These are phyloP conservation scores for Lysiphlebus fabarum DNA, from an alignment of 1,140 invertebrate genomes.

Conservation along the genomic window DNA sequence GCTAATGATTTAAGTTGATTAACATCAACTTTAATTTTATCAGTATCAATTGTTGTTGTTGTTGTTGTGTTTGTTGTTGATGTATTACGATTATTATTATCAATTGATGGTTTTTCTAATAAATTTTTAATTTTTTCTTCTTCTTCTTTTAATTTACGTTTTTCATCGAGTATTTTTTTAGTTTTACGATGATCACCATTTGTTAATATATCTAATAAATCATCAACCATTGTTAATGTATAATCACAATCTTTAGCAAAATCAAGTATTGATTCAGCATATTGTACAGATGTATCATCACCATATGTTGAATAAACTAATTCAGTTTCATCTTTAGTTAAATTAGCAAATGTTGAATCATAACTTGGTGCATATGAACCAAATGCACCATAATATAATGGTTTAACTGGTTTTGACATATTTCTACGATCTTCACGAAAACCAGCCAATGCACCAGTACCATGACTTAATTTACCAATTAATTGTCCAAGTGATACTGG, in stretches of 20 bases:
- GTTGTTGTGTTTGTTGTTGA: slow-evolving; percentile 40
- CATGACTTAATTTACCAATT: slow-evolving; percentile 80
- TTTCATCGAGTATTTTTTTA: slow-evolving; percentile 65
- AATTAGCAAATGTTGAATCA: slow-evolving; percentile 91
- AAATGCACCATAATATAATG: slow-evolving; percentile 91
- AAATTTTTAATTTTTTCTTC: slow-evolving; percentile 61
- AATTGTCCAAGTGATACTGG: slow-evolving; percentile 78
- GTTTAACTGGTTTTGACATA: slow-evolving; percentile 82
- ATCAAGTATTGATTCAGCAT: slow-evolving; percentile 80
- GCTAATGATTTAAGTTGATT: slow-evolving; percentile 69
- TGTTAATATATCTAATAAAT: slow-evolving; percentile 78
- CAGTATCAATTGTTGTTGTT: slow-evolving; percentile 65
- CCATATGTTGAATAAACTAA: slow-evolving; percentile 89
- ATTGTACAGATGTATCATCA: slow-evolving; percentile 81
- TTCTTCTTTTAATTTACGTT: slow-evolving; percentile 61
- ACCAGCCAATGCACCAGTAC: slow-evolving; percentile 67
- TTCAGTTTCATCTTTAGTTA: slow-evolving; percentile 91
- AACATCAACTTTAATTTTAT: slow-evolving; percentile 68
- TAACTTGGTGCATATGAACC: slow-evolving; percentile 92
- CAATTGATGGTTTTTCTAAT: slow-evolving; percentile 55
- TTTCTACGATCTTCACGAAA: slow-evolving; percentile 88
- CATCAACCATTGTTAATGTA: slow-evolving; percentile 78
- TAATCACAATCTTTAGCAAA: slow-evolving; percentile 84
- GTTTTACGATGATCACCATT: slow-evolving; percentile 81
- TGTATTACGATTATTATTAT: slow-evolving; percentile 51